These are phyloP conservation scores for Pseudococcus jackbeardsleyi DNA, from an alignment of 2,888 invertebrate genomes.

Conservation along the genomic window DNA sequence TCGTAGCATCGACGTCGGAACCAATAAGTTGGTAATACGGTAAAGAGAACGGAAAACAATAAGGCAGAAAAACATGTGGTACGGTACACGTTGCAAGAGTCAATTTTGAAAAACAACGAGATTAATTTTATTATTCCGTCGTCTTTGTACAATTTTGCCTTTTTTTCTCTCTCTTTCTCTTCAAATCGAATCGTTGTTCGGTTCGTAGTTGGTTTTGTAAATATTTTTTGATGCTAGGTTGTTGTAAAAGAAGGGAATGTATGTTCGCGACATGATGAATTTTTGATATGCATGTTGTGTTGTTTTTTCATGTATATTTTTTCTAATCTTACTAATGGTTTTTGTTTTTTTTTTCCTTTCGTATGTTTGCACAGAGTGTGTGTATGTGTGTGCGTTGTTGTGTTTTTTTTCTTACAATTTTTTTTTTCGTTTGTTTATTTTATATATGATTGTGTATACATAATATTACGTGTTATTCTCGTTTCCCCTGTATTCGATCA, in stretches of 20 bases:
- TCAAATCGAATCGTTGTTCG: neutral
- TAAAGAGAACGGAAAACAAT: slow-evolving; percentile 7
- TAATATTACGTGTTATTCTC: slow-evolving; percentile 3
- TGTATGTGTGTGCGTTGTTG: neutral
- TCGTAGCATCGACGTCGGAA: slow-evolving; percentile 43
- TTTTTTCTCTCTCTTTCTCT: neutral
- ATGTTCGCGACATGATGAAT: slow-evolving; percentile 30
- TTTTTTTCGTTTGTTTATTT: slow-evolving; percentile 19
- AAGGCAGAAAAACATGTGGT: neutral
- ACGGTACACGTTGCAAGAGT: neutral
- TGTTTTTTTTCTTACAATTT: neutral
- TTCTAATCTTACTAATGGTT: slow-evolving; percentile 34
- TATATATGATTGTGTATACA: neutral
- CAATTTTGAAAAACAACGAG: neutral
- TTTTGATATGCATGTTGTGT: slow-evolving; percentile 41
- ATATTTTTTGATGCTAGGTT: neutral
- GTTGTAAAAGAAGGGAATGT: neutral
- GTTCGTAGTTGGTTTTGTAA: neutral
- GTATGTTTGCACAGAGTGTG: slow-evolving; percentile 6
- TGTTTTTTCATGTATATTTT: slow-evolving; percentile 13
- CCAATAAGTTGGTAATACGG: slow-evolving; percentile 29
- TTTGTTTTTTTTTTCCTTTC: slow-evolving; percentile 11
- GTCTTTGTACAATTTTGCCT: neutral
- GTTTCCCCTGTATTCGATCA: neutral
- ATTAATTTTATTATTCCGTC: slow-evolving; percentile 18